Evolutionary conservation across 1,140 invertebrate genomes (phyloP), one percentile per base, ranked within the genome.

Genomic region (Acarapis woodi): DNA sequence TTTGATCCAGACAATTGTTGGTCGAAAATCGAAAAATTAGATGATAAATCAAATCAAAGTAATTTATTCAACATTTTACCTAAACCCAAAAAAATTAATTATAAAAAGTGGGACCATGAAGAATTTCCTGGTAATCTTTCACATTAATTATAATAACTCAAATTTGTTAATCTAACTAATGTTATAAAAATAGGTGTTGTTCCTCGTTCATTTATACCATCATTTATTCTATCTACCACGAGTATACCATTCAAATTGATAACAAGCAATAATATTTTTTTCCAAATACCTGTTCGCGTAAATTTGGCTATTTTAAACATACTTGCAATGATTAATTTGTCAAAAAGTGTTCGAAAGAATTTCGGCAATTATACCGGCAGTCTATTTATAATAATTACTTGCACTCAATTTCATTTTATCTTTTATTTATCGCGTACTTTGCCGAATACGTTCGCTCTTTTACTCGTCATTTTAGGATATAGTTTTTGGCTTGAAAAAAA

Each of bases 401-500:
- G 73, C 18, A 71, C 79, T 9, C 90, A 97, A 51, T 97, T 90
- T 58, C 90, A 97, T 59, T 88, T 94, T 49, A 72, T 94, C 63
- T 97, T 85, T 53, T 99, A 99, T 54, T 63, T 82, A 48, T 82
- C 76, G 42, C 63, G 93, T 37, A 69, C 87, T 16, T 62, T 99
- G 43, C 90, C 93, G 43, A 99, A 99, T 59, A 85, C 77, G 28
- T 78, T 97, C 64, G 83, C 77, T 23, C 54, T 97, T 44, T 72
- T 75, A 40, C 56, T 88, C 54, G 83, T 83, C 88, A 66, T 65
- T 55, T 53, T 38, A 22, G 32, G 16, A n/a, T 45, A 34, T 41
- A 51, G 25, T 29, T 54, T 25, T 39, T 55, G 38, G 53, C 51
- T 18, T 21, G n/a, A 25, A 4, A 12, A 40, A 19, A 19, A 38